Percentiles rank a stretch among this genome's conserved stretches.
Evolutionary conservation across 2,113 vertebrate species (phyloP).

Genomic region (Scortum barcoo): DNA sequence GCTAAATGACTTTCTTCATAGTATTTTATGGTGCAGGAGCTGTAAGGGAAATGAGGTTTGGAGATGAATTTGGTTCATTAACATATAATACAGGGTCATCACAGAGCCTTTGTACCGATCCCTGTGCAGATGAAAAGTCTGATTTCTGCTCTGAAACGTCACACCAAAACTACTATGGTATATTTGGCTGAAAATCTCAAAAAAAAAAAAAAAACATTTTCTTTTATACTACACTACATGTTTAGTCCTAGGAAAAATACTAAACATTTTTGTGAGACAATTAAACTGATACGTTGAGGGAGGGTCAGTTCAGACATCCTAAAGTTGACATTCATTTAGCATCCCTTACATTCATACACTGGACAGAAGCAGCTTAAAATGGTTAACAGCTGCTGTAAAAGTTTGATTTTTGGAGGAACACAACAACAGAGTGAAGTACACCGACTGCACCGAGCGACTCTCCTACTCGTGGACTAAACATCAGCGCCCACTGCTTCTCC

Average conservation of each 20-base stretch:
- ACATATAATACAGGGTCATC: background rate
- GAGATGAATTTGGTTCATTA: background rate
- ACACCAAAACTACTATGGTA: background rate
- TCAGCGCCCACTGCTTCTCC: background rate
- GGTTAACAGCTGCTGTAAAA: background rate
- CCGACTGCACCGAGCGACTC: background rate
- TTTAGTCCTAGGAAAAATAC: background rate
- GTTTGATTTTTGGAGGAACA: background rate
- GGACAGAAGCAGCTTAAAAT: background rate
- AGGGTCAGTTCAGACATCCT: background rate
- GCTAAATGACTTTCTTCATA: too few species aligned
- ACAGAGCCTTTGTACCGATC: background rate
- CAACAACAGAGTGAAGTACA: constrained; percentile 14
- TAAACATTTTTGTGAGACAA: background rate
- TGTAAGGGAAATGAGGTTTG: background rate
- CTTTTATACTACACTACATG: background rate
- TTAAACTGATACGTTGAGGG: too few species aligned
- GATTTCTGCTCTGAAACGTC: background rate
- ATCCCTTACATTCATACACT: background rate
- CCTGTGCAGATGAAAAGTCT: background rate
- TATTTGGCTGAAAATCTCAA: background rate
- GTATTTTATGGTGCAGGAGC: background rate
- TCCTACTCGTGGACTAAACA: constrained; percentile 7
- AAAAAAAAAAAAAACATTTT: background rate
- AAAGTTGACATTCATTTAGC: background rate